Percentiles rank a stretch among this genome's conserved stretches.
Conservation (phyloP, 2,888 invertebrate species). For the Parnassius mnemosyne region DNA sequence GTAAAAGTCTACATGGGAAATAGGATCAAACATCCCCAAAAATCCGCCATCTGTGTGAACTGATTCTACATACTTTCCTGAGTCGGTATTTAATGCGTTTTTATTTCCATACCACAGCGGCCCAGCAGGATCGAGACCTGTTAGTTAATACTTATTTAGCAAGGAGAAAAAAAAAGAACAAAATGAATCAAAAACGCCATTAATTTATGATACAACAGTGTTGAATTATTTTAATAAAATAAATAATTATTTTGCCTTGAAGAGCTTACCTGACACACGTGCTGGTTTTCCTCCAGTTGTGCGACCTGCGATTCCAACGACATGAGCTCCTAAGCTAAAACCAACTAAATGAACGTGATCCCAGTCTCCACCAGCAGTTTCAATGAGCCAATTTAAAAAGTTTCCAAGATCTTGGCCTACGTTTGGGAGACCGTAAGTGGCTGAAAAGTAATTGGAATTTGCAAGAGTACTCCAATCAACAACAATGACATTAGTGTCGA, state of each 20-base stretch:
- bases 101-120: slow-evolving; percentile 47
- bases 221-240: too few species aligned
- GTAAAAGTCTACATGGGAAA: slow-evolving; percentile 54
- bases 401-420: slow-evolving; percentile 38
- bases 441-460: slow-evolving; percentile 31
- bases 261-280: slow-evolving; percentile 42
- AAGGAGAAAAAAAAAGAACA: too few species aligned
- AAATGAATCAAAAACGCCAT: too few species aligned
- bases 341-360: slow-evolving; percentile 52
- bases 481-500: slow-evolving; percentile 49
- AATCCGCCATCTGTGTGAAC: slow-evolving; percentile 58
- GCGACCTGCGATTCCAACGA: slow-evolving; percentile 51
- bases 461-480: slow-evolving; percentile 48
- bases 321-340: slow-evolving; percentile 58
- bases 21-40: slow-evolving; percentile 48
- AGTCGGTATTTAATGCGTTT: slow-evolving; percentile 41
- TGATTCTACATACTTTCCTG: slow-evolving; percentile 53
- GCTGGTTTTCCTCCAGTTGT: slow-evolving; percentile 34
- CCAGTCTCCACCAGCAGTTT: slow-evolving; percentile 45
- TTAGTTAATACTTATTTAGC: background rate
- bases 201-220: too few species aligned
- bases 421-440: slow-evolving; percentile 32
- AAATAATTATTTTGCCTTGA: background rate
- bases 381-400: slow-evolving; percentile 46
- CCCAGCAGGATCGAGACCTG: slow-evolving; percentile 49